These are phyloP conservation scores for Ataeniobius toweri DNA, from an alignment of 2,797 vertebrate species.

Conservation along the genomic window DNA sequence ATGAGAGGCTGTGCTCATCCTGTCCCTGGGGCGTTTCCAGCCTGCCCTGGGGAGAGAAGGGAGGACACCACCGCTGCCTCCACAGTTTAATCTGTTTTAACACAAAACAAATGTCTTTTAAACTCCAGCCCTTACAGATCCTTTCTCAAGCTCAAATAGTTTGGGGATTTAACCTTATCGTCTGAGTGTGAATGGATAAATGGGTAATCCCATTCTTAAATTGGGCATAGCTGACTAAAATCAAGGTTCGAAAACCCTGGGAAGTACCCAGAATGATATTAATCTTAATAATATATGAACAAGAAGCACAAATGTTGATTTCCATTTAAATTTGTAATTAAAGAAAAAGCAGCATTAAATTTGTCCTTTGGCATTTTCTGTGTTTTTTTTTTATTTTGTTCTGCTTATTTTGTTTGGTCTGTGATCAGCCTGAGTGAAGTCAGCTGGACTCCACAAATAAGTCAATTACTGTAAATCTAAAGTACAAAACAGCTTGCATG, in stretches of 20 bases:
- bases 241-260: slow-evolving; percentile 2
- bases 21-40: slow-evolving; percentile 65
- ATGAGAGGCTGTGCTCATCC: slow-evolving; percentile 65
- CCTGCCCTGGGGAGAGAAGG: slow-evolving; percentile 62
- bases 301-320: slow-evolving; percentile 77
- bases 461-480: slow-evolving; percentile 82
- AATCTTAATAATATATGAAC: slow-evolving; percentile 4
- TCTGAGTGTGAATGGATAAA: slow-evolving; percentile 4
- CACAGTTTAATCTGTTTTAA: slow-evolving; percentile 64
- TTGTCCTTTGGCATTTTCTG: slow-evolving; percentile 91
- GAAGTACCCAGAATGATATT: neutral
- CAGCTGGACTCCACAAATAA: slow-evolving; percentile 81
- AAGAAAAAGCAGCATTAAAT: slow-evolving; percentile 89
- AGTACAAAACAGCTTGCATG: neutral
- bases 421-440: slow-evolving; percentile 85
- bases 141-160: slow-evolving; percentile 12
- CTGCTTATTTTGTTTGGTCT: slow-evolving; percentile 44
- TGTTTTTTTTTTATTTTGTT: slow-evolving; percentile 79
- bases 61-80: slow-evolving; percentile 61
- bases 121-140: slow-evolving; percentile 25
- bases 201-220: slow-evolving; percentile 1
- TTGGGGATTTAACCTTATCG: neutral
- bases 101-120: slow-evolving; percentile 52
- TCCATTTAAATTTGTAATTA: slow-evolving; percentile 97
- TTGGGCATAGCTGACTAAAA: slow-evolving; percentile 10